These are phyloP conservation scores for Hydropsyche betteni DNA, from an alignment of 2,888 invertebrate species.

Conservation along the genomic window DNA sequence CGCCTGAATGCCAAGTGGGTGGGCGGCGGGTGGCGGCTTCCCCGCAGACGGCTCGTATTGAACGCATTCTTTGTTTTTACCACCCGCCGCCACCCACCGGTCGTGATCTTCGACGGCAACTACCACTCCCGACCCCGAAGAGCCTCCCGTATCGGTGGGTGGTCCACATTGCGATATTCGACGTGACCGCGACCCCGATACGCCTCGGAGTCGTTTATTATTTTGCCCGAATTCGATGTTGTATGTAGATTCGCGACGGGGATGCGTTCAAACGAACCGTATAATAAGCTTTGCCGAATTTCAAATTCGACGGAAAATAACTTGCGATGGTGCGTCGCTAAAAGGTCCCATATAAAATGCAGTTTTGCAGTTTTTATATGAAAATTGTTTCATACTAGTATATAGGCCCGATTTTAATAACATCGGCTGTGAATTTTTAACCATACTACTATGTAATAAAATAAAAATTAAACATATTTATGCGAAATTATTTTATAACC, in stretches of 20 bases:
- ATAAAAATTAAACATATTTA: no score
- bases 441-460: no score
- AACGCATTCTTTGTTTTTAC: constrained; percentile 41
- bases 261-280: constrained; percentile 13
- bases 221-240: constrained; percentile 24
- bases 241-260: background rate
- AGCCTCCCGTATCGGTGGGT: background rate
- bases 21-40: background rate
- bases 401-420: no score
- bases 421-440: no score
- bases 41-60: constrained; percentile 32
- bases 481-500: no score
- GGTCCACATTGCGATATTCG: constrained; percentile 38
- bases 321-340: no score
- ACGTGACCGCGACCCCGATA: constrained; percentile 41
- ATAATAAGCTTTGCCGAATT: constrained; percentile 2
- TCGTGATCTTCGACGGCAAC: no score
- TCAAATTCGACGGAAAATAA: no score
- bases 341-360: no score
- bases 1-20: constrained; percentile 50
- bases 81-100: constrained; percentile 2
- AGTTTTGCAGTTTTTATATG: no score
- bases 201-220: constrained; percentile 28
- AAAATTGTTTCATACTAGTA: no score
- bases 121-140: no score